Base-by-base conservation (phyloP, 2,113 vertebrate species). In the Steatornis caripensis region DNA sequence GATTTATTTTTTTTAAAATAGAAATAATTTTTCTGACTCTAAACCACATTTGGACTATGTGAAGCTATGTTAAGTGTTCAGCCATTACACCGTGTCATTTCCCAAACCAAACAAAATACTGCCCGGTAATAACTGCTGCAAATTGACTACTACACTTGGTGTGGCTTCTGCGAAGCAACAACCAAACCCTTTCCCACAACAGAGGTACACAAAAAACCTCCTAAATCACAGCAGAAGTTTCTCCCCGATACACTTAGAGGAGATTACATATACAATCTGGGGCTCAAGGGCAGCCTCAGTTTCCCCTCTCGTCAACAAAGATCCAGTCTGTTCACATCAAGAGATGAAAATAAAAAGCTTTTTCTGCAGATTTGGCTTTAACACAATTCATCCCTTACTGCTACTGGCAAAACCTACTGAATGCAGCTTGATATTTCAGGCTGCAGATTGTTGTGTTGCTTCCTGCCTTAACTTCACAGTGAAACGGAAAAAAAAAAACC, bases 341-440 rank as follows among this genome's bases (percentile, higher is more conserved):
- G 2, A 68, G 86, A 90, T 62, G 76, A 84, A 94, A 51, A 82
- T 74, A 41, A 32, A 65, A 88, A 78, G 85, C 69, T 45, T 84
- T 79, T 54, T 39, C 79, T 96, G 87, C 78, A 93, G 62, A 76
- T 87, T 93, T 98, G 95, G 92, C 85, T 77, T 87, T 93, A 84
- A 93, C 54, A 70, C 58, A 96, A 85, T 93, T 87, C 78, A 84
- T 57, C 85, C 55, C 87, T 95, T 76, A 82, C 39, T 51, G 45
- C 87, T 88, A 69, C 84, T 66, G 82, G 90, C 91, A 85, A 93
- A 90, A 88, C 46, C 92, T 54, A 57, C 87, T 86, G 80, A 93
- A 90, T 62, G 90, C 92, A 94, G 90, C 68, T 71, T 89, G 94
- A 95, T 85, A 97, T 93, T 96, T 95, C 80, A 95, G 83, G 91